These are phyloP conservation scores for Clytia hemisphaerica DNA, from an alignment of 30 jellyfish, hydroid and myxozoan genomes.

Conservation along the genomic window DNA sequence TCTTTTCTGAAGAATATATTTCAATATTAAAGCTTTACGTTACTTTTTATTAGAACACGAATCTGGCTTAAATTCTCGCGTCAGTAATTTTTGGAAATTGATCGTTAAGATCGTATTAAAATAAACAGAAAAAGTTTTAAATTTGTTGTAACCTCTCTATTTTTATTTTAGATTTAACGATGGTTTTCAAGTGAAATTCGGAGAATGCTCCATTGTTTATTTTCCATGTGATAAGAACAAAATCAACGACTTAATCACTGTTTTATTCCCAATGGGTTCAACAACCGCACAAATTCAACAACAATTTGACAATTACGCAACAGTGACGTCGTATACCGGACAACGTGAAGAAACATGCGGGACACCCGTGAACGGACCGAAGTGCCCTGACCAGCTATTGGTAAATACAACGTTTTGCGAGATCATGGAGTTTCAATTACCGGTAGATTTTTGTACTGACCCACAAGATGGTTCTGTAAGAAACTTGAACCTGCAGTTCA, in stretches of 20 bases:
- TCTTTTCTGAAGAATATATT: no score
- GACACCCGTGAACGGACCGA: conserved; percentile 17
- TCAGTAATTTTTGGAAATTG: no score
- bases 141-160: no score
- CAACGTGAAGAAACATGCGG: conserved; percentile 12
- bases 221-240: conserved; percentile 7
- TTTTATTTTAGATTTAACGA: no score
- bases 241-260: not conserved
- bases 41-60: no score
- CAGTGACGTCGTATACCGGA: not conserved
- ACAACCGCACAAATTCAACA: not conserved
- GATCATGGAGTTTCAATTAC: not conserved
- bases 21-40: no score
- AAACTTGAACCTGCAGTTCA: not conserved
- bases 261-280: not conserved
- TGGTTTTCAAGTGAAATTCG: not conserved
- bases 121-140: no score
- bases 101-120: no score
- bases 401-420: conserved; percentile 25
- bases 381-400: not conserved
- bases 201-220: conserved; percentile 11
- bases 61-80: no score
- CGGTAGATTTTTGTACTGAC: conserved; percentile 22
- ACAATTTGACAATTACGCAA: not conserved
- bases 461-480: conserved; percentile 15